A percentile compares a stretch with the other conserved stretches of the same genome.
phyloP scores from a whole-genome alignment of 35 echinoderm and acorn worm species.

The Ophioderma brevispina region DNA sequence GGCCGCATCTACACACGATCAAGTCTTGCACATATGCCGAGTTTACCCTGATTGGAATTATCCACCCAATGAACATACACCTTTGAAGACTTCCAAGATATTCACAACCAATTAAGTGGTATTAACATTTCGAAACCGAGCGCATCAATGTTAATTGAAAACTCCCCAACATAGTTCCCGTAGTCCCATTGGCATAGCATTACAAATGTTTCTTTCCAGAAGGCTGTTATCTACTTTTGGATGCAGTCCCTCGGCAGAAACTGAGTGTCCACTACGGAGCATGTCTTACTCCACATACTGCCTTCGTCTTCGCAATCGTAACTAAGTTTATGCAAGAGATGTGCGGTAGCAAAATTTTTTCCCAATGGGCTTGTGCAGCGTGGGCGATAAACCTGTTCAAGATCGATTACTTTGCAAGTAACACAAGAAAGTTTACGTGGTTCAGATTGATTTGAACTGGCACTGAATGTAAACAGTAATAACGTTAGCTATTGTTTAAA shows the following conservation, averaged over 20 bases:
- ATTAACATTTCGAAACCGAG: slow-evolving; percentile 66
- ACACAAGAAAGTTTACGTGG: no score
- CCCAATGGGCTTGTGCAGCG: slow-evolving; percentile 24
- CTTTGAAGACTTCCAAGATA: slow-evolving; percentile 57
- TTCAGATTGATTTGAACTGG: no score
- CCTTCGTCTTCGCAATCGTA: slow-evolving; percentile 66
- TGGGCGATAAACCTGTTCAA: slow-evolving; percentile 85
- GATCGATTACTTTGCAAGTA: no score
- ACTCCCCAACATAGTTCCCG: slow-evolving; percentile 66
- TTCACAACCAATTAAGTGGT: slow-evolving; percentile 8
- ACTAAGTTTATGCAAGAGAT: slow-evolving; percentile 50
- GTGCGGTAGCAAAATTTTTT: slow-evolving; percentile 61
- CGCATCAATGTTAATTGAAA: slow-evolving; percentile 25
- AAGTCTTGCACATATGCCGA: slow-evolving; percentile 71
- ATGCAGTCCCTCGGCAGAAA: slow-evolving; percentile 76
- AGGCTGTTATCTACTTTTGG: slow-evolving; percentile 49
- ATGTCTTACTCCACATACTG: slow-evolving; percentile 64
- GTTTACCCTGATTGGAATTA: slow-evolving; percentile 74
- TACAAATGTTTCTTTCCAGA: slow-evolving; percentile 41
- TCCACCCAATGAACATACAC: slow-evolving; percentile 89
- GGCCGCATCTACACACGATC: slow-evolving; percentile 41
- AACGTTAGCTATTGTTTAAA: no score
- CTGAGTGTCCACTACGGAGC: slow-evolving; percentile 65
- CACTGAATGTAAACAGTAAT: no score
- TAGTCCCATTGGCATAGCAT: slow-evolving; percentile 62